Base-by-base conservation (phyloP, 53 echinoderm and acorn worm species). In the Holothuria scabra region DNA sequence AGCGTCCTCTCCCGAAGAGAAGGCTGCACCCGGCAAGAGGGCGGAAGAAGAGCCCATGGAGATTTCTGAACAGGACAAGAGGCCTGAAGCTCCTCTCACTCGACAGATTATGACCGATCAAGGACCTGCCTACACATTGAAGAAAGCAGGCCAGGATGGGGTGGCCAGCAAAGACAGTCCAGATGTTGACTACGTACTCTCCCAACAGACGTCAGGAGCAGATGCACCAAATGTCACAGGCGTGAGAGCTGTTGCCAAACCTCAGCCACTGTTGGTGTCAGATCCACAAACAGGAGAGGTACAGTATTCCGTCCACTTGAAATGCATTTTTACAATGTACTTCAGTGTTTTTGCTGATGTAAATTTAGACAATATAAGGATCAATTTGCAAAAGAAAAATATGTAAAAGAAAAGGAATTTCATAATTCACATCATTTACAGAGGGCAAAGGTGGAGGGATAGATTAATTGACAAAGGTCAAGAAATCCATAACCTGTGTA, bases 101-200 rank as follows among this genome's bases (percentile, higher is more conserved):
- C 70, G 87, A 32, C 95, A 95, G 29, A 56, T 95, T 69, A 81
- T 92, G 0, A 95, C 95, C 59, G 84, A 95, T 60, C 76, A 86
- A 22, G 95, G 95, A 81, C 92, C 90, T 67, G 95, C 92, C 19
- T 95, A 90, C 74, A 84, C 87, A 28, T 83, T 95, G n/a, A 95
- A 71, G 70, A 91, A 91, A 30, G 67, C 86, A 30, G 56, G 76
- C 76, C 85, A 89, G 38, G 86, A 68, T 24, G 56, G 66, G 34
- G 48, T 56, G n/a, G 80, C 84, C 30, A 66, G 67, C 24, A 74
- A 69, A 67, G 80, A 85, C 68, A 67, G 83, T 46, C 89, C 89
- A 20, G 68, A 79, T 35, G 80, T 68, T 30, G 89, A 89, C 62
- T 84, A 74, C 32, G 49, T 85, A 74, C 80, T 89, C 18, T 60